These are phyloP conservation scores for Morelia viridis DNA, from an alignment of 2,797 vertebrate genomes.

Conservation along the genomic window DNA sequence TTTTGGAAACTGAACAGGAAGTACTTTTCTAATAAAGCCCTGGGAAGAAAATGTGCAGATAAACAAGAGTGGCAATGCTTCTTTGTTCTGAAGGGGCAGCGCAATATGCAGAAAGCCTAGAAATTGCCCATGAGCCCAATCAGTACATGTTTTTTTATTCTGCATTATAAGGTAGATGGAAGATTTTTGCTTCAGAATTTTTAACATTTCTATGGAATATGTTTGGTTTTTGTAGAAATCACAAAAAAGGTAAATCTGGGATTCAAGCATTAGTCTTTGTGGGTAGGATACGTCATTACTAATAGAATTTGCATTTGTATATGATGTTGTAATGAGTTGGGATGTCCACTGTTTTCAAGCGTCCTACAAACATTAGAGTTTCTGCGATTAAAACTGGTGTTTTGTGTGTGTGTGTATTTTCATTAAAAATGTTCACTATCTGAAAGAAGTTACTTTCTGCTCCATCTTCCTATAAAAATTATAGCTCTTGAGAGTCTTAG, in stretches of 20 bases:
- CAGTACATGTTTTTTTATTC: slow-evolving; percentile 2
- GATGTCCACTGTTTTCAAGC: background rate
- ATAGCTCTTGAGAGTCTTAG: background rate
- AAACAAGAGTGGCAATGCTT: background rate
- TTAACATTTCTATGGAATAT: slow-evolving; percentile 26
- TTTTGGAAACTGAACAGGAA: background rate
- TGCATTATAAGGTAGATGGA: background rate
- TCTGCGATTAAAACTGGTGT: background rate
- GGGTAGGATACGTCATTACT: background rate
- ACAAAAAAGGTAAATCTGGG: background rate
- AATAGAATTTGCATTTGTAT: background rate
- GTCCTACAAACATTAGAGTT: background rate
- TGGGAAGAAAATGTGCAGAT: background rate
- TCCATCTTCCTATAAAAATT: background rate
- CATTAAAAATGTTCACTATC: background rate
- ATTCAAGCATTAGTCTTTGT: background rate
- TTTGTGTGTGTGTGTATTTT: background rate
- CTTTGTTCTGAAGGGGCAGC: slow-evolving; percentile 20
- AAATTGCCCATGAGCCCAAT: slow-evolving; percentile 31
- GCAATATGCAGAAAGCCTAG: background rate
- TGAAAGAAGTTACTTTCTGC: background rate
- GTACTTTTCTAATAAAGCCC: background rate
- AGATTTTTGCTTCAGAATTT: background rate
- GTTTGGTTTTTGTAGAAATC: slow-evolving; percentile 12
- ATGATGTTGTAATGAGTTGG: slow-evolving; percentile 8